These are phyloP conservation scores for Cheirogaleus major DNA, from an alignment of 2,797 vertebrate genomes.

Conservation along the genomic window DNA sequence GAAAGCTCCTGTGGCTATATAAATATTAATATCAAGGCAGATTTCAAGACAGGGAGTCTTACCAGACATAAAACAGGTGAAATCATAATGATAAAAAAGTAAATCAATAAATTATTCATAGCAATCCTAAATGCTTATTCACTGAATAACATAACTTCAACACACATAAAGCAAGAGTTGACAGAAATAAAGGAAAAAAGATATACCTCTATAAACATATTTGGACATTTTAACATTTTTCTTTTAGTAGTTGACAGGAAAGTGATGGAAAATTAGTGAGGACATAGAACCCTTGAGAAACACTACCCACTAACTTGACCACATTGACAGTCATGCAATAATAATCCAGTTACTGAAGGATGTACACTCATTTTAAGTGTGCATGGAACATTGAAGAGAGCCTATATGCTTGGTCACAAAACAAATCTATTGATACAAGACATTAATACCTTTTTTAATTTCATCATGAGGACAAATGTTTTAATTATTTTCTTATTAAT, in stretches of 20 bases:
- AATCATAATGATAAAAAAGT: not conserved
- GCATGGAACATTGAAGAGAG: not conserved
- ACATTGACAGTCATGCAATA: not conserved
- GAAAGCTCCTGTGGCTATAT: not conserved
- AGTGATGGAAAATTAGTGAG: not conserved
- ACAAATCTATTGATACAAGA: not conserved
- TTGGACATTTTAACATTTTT: not conserved
- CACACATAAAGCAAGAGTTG: not conserved
- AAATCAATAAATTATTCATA: not conserved
- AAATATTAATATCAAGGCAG: not conserved
- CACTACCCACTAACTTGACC: not conserved
- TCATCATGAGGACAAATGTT: not conserved
- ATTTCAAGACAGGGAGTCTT: not conserved
- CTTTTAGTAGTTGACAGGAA: not conserved
- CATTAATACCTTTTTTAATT: not conserved
- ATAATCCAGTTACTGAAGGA: not conserved
- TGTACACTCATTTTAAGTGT: not conserved
- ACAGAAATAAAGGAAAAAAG: not conserved
- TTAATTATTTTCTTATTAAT: not conserved
- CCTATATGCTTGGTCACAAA: not conserved
- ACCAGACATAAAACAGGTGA: not conserved
- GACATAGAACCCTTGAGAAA: not conserved
- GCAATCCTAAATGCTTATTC: not conserved
- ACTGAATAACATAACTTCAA: not conserved
- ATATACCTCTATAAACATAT: not conserved